A percentile compares a stretch with the other conserved stretches of the same genome.
phyloP scores from a whole-genome alignment of 2,113 vertebrate genomes.

The Macquaria australasica region DNA sequence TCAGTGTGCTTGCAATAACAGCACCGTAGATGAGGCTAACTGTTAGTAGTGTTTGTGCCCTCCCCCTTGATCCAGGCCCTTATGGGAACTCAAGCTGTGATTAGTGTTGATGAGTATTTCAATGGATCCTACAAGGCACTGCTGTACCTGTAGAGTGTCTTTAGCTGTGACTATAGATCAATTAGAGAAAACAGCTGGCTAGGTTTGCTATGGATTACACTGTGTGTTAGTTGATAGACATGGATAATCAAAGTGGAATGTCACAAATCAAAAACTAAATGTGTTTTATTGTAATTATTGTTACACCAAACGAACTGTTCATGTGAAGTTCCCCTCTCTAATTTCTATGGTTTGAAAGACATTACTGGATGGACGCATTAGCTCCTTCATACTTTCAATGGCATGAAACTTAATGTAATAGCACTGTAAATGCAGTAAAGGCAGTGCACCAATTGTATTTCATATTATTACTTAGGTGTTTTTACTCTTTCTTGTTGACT shows the following conservation, averaged over 20 bases:
- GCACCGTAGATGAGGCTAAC: conserved; percentile 34
- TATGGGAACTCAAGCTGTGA: conserved; percentile 32
- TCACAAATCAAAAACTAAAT: conserved; percentile 41
- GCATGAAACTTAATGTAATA: conserved; percentile 55
- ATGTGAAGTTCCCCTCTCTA: conserved; percentile 11
- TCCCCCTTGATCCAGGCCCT: conserved; percentile 24
- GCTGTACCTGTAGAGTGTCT: conserved; percentile 47
- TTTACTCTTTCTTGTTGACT: conserved; percentile 9
- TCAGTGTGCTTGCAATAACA: conserved; percentile 48
- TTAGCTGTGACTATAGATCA: conserved; percentile 34
- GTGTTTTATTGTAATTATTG: conserved; percentile 59
- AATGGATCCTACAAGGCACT: conserved; percentile 15
- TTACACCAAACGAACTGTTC: conserved; percentile 58
- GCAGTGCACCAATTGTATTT: conserved; percentile 42
- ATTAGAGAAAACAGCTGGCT: conserved; percentile 46
- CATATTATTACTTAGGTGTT: conserved; percentile 2
- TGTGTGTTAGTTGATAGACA: conserved; percentile 57
- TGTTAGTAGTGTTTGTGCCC: conserved; percentile 27
- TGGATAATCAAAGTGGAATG: conserved; percentile 69
- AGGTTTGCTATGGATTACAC: conserved; percentile 50
- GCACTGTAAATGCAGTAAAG: conserved; percentile 57
- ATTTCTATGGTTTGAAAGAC: conserved; percentile 41
- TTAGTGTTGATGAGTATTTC: conserved; percentile 45
- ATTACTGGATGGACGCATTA: conserved; percentile 36
- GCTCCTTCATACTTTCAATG: conserved; percentile 43